Evolutionary conservation across 2,888 invertebrate species (phyloP).

Genomic region (Oasisia sp.): DNA sequence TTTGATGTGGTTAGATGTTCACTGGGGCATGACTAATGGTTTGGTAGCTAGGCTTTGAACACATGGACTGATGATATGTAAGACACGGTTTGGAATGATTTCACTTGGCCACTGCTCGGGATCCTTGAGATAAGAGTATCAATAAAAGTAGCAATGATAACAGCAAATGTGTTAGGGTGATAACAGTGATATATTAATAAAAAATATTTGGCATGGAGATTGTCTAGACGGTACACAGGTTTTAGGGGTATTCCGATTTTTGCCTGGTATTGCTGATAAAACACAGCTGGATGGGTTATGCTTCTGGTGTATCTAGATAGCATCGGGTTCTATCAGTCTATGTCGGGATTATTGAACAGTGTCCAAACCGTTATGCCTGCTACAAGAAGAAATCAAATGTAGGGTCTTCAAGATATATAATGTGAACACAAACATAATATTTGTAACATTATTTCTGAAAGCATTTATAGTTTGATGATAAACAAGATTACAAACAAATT

Average conservation of each 20-base stretch:
- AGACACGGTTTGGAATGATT: not conserved
- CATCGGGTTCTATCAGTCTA: not conserved
- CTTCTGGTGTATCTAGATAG: not conserved
- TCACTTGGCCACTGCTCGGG: not conserved
- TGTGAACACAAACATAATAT: too few species aligned
- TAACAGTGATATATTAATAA: not conserved
- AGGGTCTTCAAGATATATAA: not conserved
- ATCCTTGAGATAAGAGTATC: not conserved
- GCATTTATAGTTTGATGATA: not conserved
- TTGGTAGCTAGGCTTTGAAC: not conserved
- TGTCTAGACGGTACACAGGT: not conserved
- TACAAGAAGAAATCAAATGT: not conserved
- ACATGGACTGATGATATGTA: not conserved
- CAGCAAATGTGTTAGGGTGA: not conserved
- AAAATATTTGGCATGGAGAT: not conserved
- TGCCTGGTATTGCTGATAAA: not conserved
- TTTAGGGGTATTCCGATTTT: not conserved
- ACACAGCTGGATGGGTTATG: not conserved
- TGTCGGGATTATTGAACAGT: not conserved
- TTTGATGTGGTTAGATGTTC: conserved; percentile 10
- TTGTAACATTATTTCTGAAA: not conserved
- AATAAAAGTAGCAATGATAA: not conserved
- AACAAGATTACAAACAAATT: too few species aligned
- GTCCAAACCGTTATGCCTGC: not conserved
- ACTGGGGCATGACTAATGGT: not conserved